Conservation (phyloP, 2,113 vertebrate genomes). For the Speoplatyrhinus poulsoni region DNA sequence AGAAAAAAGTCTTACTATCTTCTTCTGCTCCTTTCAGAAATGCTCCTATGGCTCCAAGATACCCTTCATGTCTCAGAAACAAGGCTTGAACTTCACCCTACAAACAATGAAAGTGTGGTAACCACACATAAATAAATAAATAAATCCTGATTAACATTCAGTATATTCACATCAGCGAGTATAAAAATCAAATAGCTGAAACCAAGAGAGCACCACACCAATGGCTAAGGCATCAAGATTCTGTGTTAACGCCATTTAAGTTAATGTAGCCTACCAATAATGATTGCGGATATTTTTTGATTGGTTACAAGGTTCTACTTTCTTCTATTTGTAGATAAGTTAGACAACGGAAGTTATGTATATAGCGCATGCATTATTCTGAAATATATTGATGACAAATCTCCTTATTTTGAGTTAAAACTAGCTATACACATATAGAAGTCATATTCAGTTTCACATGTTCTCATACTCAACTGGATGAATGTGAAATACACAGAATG, state of each 20-base stretch:
- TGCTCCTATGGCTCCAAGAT: slow-evolving; percentile 95
- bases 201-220: no score
- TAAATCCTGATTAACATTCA: no score
- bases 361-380: background rate
- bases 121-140: background rate
- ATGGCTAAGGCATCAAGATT: no score
- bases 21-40: slow-evolving; percentile 98
- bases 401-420: background rate
- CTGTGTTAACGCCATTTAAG: no score
- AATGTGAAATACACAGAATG: no score
- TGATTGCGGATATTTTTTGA: no score
- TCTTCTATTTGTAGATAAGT: no score
- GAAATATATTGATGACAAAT: background rate
- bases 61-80: slow-evolving; percentile 97
- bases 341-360: background rate
- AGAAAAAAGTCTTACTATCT: slow-evolving; percentile 86
- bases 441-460: background rate
- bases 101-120: slow-evolving; percentile 17
- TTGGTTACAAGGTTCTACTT: no score
- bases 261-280: no score
- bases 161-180: no score
- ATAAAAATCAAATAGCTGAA: no score
- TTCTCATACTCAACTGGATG: background rate
- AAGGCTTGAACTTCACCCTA: slow-evolving; percentile 98
- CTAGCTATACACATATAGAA: background rate